Percentiles rank a stretch among this genome's conserved stretches.
phyloP scores from a whole-genome alignment of 2,888 invertebrate genomes.

The Spialia ferax region DNA sequence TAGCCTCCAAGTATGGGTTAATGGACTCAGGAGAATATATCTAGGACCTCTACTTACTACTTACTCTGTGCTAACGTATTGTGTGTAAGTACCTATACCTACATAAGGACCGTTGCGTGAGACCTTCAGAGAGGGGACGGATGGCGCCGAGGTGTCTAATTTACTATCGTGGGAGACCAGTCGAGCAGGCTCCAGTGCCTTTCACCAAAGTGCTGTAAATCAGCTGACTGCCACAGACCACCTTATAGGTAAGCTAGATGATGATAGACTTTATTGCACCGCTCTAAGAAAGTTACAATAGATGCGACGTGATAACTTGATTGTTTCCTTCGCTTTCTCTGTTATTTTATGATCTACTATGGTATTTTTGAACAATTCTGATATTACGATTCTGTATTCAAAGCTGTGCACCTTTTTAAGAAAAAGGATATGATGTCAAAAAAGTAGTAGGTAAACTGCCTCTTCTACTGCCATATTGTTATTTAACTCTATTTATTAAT shows the following conservation, averaged over 20 bases:
- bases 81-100: too few species aligned
- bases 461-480: too few species aligned
- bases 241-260: slow-evolving; percentile 41
- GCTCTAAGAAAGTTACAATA: slow-evolving; percentile 30
- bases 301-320: slow-evolving; percentile 7
- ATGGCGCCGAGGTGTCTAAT: slow-evolving; percentile 48
- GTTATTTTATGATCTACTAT: slow-evolving; percentile 2
- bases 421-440: too few species aligned
- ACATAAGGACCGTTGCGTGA: not conserved
- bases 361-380: not conserved
- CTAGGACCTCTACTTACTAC: too few species aligned
- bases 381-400: too few species aligned
- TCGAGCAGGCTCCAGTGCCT: slow-evolving; percentile 57
- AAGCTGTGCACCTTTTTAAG: too few species aligned
- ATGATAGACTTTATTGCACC: slow-evolving; percentile 44
- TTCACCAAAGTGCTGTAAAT: slow-evolving; percentile 65
- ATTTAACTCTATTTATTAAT: too few species aligned
- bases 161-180: slow-evolving; percentile 58
- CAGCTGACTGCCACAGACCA: slow-evolving; percentile 40
- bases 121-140: not conserved
- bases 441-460: too few species aligned
- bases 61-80: too few species aligned
- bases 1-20: too few species aligned
- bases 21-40: too few species aligned
- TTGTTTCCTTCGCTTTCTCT: slow-evolving; percentile 25